Conservation (phyloP, 2,797 vertebrate species). For the Galaxias olidus region DNA sequence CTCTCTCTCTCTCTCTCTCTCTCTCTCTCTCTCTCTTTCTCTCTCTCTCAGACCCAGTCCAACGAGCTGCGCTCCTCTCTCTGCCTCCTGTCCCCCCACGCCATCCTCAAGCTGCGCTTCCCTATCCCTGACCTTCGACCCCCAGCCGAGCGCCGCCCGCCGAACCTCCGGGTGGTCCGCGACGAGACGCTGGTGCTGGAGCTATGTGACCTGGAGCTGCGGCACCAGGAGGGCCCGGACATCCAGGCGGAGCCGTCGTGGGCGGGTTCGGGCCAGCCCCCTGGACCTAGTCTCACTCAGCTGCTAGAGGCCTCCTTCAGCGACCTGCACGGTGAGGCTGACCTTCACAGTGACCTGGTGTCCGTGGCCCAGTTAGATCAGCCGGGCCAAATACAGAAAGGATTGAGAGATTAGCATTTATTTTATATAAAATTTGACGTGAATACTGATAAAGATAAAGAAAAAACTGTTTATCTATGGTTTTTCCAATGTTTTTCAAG, state of each 20-base stretch:
- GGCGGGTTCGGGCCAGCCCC: conserved; percentile 39
- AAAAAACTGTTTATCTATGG: too few species aligned
- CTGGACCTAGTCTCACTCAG: conserved; percentile 70
- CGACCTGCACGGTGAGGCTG: conserved; percentile 81
- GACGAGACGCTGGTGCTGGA: conserved; percentile 82
- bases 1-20: conserved; percentile 11
- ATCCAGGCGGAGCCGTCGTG: conserved; percentile 61
- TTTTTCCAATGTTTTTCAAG: too few species aligned
- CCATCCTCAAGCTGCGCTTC: conserved; percentile 81
- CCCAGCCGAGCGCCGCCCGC: conserved; percentile 69
- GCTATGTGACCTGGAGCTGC: conserved; percentile 80
- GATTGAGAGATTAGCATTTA: too few species aligned
- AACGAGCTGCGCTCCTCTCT: conserved; percentile 72
- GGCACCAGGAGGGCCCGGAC: conserved; percentile 77
- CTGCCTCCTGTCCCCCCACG: conserved; percentile 80
- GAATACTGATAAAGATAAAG: too few species aligned
- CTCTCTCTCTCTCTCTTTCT: neutral
- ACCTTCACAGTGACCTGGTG: neutral
- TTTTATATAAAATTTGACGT: too few species aligned
- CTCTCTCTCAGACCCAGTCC: conserved; percentile 55
- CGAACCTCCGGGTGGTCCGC: conserved; percentile 76
- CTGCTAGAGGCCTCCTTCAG: conserved; percentile 83
- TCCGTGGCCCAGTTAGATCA: neutral
- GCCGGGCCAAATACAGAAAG: too few species aligned
- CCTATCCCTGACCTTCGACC: conserved; percentile 87